These are phyloP conservation scores for Ophion costatus DNA, from an alignment of 2,888 invertebrate species.

Conservation along the genomic window DNA sequence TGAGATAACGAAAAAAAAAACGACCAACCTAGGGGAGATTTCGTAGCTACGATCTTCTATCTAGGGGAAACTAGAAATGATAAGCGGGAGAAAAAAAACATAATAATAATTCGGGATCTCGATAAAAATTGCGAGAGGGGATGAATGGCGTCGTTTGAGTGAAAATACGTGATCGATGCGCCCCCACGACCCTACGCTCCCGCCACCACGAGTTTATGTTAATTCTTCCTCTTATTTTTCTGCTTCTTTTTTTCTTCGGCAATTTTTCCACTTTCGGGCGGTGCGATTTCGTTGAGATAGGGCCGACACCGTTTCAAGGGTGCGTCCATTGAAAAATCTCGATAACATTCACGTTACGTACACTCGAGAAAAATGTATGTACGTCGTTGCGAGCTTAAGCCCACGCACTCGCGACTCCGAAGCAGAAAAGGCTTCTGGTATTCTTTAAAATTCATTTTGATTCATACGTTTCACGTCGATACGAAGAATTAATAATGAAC, in stretches of 20 bases:
- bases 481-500: no score
- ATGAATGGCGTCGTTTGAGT: constrained; percentile 57
- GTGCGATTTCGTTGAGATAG: constrained; percentile 46
- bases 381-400: constrained; percentile 32
- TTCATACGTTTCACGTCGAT: neutral
- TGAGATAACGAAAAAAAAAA: constrained; percentile 22
- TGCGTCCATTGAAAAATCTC: constrained; percentile 55
- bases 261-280: neutral
- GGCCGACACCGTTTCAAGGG: constrained; percentile 29
- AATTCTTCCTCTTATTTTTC: constrained; percentile 41
- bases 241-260: neutral
- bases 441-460: neutral
- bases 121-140: constrained; percentile 56
- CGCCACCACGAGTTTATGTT: constrained; percentile 56
- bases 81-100: constrained; percentile 35
- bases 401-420: constrained; percentile 13
- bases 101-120: constrained; percentile 63
- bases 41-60: constrained; percentile 37
- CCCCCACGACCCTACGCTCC: constrained; percentile 49
- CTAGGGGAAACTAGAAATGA: constrained; percentile 43
- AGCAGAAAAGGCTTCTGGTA: no score
- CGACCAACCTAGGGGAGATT: constrained; percentile 43
- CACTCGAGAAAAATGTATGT: constrained; percentile 49
- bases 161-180: constrained; percentile 69
- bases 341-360: constrained; percentile 56